Percentiles rank a stretch among this genome's conserved stretches.
Evolutionary conservation across 2,797 vertebrate genomes (phyloP).

Genomic region (Bradypus variegatus): DNA sequence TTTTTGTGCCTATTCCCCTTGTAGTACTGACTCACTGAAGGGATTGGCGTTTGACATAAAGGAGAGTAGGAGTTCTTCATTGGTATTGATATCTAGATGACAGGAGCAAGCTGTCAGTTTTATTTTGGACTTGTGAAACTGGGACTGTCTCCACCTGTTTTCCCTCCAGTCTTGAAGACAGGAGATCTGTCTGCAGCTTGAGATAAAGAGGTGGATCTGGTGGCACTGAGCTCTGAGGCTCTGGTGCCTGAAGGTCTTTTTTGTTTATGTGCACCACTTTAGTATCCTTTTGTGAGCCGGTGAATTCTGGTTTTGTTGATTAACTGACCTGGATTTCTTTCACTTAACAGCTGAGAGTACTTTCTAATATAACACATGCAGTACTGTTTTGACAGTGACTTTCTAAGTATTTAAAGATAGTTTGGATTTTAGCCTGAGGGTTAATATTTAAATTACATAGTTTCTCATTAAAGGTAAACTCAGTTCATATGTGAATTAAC

Average conservation of each 20-base stretch:
- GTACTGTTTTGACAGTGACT: not conserved
- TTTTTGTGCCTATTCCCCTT: not conserved
- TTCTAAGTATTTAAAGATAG: conserved; percentile 22
- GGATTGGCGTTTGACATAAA: not conserved
- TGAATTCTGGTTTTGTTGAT: conserved; percentile 3
- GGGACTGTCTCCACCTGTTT: not conserved
- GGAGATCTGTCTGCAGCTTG: not conserved
- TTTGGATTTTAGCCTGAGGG: conserved; percentile 13
- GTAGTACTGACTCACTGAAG: not conserved
- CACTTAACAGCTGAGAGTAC: conserved; percentile 13
- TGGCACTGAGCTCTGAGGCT: not conserved
- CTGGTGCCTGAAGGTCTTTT: not conserved
- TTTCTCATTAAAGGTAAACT: not conserved
- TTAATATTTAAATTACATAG: conserved; percentile 6
- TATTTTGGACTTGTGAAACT: not conserved
- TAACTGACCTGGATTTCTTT: conserved; percentile 17
- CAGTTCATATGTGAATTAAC: not conserved
- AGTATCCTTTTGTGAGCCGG: not conserved
- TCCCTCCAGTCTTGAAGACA: not conserved
- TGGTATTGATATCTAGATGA: not conserved
- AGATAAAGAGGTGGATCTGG: not conserved
- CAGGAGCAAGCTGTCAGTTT: not conserved
- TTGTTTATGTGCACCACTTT: not conserved
- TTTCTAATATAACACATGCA: not conserved
- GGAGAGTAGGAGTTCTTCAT: not conserved